These are phyloP conservation scores for Corydoras sp. DNA, from an alignment of 2,113 vertebrate genomes.

Conservation along the genomic window DNA sequence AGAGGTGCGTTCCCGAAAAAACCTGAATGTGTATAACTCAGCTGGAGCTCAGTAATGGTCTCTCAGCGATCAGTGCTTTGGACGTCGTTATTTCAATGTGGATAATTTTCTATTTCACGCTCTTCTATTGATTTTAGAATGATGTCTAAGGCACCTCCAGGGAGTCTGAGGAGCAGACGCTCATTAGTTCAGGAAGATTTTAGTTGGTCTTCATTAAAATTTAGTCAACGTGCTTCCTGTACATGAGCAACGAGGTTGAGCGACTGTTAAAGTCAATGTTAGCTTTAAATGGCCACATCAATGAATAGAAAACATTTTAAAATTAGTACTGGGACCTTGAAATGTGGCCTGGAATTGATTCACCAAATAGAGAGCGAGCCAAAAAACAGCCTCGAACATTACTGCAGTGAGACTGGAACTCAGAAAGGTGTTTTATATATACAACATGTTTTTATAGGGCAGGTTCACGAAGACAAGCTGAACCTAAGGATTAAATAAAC, in stretches of 20 bases:
- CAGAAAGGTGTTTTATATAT: too few species aligned
- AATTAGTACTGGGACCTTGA: not conserved
- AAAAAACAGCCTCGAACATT: too few species aligned
- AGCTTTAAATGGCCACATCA: not conserved
- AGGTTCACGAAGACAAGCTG: too few species aligned
- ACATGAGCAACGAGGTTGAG: not conserved
- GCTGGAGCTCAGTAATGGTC: slow-evolving; percentile 20
- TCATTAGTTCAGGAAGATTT: slow-evolving; percentile 34
- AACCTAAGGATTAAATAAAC: too few species aligned
- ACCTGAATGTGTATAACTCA: slow-evolving; percentile 29
- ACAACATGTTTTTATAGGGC: too few species aligned
- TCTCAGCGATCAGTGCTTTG: slow-evolving; percentile 13
- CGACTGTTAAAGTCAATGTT: not conserved
- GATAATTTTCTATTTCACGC: slow-evolving; percentile 29
- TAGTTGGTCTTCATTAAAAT: slow-evolving; percentile 31
- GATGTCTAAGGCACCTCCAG: slow-evolving; percentile 24
- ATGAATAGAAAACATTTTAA: not conserved
- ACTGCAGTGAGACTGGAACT: too few species aligned
- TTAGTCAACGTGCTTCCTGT: slow-evolving; percentile 16
- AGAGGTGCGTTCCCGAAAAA: not conserved
- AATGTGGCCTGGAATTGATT: not conserved
- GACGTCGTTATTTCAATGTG: slow-evolving; percentile 30
- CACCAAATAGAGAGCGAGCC: too few species aligned
- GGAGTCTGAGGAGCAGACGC: slow-evolving; percentile 26
- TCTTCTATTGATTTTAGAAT: slow-evolving; percentile 27